Conservation (phyloP, 2,888 invertebrate species). For the Pantelozetes paolii region DNA sequence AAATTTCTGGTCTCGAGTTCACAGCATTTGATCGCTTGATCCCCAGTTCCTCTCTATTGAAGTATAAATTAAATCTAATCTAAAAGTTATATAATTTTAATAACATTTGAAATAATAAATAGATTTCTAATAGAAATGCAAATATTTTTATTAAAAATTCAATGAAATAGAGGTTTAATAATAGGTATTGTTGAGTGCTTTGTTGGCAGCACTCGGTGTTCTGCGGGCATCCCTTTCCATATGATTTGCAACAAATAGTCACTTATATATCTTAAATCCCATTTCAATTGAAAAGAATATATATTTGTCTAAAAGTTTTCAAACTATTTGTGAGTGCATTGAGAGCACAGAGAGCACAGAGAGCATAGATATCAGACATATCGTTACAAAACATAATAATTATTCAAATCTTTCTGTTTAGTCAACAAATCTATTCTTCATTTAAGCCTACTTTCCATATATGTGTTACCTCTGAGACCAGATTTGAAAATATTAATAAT, state of each 20-base stretch:
- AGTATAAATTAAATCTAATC: not conserved
- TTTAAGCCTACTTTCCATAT: not conserved
- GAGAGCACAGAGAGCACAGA: not conserved
- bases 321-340: not conserved
- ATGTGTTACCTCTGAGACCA: not conserved
- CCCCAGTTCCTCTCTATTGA: not conserved
- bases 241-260: not conserved
- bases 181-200: not conserved
- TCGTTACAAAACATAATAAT: not conserved
- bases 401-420: slow-evolving; percentile 28
- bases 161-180: slow-evolving; percentile 5
- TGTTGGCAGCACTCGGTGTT: not conserved
- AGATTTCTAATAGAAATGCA: slow-evolving; percentile 18
- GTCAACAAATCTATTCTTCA: not conserved
- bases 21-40: not conserved
- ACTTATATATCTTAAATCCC: not conserved
- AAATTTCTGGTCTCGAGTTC: not conserved
- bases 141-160: not conserved
- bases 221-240: not conserved
- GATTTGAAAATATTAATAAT: not conserved
- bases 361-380: not conserved
- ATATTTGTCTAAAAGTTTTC: slow-evolving; percentile 1
- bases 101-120: not conserved
- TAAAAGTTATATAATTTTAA: slow-evolving; percentile 10
- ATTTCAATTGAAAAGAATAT: not conserved